phyloP scores from a whole-genome alignment of 2,888 invertebrate species.

The Orchesellides sinensis region DNA sequence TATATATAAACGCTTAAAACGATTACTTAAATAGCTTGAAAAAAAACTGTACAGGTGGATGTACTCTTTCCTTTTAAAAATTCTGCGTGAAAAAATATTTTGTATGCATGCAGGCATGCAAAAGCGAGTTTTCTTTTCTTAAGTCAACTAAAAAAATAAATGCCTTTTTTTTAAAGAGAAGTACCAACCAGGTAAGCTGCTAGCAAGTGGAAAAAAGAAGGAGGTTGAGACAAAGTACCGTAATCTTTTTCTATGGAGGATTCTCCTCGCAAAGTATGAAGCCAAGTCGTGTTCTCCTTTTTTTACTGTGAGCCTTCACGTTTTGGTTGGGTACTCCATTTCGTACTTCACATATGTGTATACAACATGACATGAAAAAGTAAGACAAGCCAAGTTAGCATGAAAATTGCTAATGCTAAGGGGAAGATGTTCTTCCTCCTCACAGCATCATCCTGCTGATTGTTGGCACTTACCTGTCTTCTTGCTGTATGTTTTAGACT shows the following conservation, averaged over 20 bases:
- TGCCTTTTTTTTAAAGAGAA: constrained; percentile 28
- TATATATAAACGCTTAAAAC: constrained; percentile 16
- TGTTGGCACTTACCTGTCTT: constrained; percentile 44
- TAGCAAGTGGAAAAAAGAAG: constrained; percentile 38
- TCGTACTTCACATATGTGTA: not conserved
- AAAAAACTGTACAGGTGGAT: constrained; percentile 62
- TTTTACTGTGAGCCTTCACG: constrained; percentile 40
- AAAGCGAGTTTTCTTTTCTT: constrained; percentile 56
- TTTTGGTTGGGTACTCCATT: constrained; percentile 35
- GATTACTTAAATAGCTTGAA: constrained; percentile 4
- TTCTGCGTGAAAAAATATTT: constrained; percentile 59
- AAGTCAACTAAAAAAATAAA: constrained; percentile 6
- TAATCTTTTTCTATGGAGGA: constrained; percentile 63
- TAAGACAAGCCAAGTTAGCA: constrained; percentile 13
- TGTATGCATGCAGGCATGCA: constrained; percentile 52
- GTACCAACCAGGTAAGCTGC: constrained; percentile 6
- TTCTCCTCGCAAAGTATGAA: constrained; percentile 42
- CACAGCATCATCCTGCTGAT: constrained; percentile 36
- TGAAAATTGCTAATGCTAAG: constrained; percentile 38
- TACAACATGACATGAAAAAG: not conserved
- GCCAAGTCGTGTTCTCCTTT: constrained; percentile 24
- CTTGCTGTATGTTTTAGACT: constrained; percentile 28
- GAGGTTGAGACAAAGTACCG: constrained; percentile 62
- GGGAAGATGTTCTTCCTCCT: constrained; percentile 54
- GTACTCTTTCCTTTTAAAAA: constrained; percentile 56